Conservation (phyloP, 2,113 vertebrate species). For the Corydoras maculifer region DNA sequence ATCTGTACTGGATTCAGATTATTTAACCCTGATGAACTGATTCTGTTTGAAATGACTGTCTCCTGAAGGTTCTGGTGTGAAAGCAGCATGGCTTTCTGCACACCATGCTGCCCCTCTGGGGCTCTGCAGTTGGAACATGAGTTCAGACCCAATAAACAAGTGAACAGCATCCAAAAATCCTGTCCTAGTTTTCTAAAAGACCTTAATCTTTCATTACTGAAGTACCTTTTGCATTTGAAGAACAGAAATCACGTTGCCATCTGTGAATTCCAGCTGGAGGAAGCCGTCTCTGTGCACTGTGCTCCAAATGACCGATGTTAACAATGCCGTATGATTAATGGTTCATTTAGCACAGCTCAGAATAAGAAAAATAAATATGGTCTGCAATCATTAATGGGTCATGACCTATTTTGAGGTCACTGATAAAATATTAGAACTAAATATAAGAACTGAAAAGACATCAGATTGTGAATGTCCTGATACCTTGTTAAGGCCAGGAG, state of each 20-base stretch:
- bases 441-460: no score
- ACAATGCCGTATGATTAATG: conserved; percentile 11
- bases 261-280: not conserved
- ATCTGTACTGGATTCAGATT: no score
- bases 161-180: conserved; percentile 10
- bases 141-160: conserved; percentile 14
- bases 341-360: conserved; percentile 17
- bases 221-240: conserved; percentile 3
- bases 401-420: no score
- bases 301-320: conserved; percentile 8
- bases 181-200: conserved; percentile 17
- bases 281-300: conserved; percentile 1
- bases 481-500: no score
- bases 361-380: no score
- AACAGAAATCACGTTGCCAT: conserved; percentile 1
- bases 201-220: not conserved
- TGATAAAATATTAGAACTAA: no score
- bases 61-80: no score
- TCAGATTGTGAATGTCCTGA: no score
- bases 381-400: no score
- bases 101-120: conserved; percentile 4
- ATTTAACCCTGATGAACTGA: no score
- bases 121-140: conserved; percentile 20
- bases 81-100: no score
- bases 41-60: no score